Evolutionary conservation across 37 sponge, comb jelly and placozoan species (phyloP).

Genomic region (Geodia barretti): DNA sequence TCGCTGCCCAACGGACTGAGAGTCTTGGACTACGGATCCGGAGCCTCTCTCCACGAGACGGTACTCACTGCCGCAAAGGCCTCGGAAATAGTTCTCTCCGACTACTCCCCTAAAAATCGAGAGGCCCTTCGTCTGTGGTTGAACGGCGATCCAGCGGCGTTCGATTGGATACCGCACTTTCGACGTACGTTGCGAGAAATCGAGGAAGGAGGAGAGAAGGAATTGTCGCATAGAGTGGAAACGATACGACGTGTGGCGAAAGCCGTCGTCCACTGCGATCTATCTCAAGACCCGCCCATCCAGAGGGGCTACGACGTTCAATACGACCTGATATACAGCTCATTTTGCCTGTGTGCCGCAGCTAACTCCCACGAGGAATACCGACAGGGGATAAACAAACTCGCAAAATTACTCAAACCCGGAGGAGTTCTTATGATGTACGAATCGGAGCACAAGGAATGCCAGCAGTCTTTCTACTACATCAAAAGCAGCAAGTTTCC

Average conservation of each 20-base stretch:
- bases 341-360: slow-evolving; percentile 9
- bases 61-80: slow-evolving; percentile 23
- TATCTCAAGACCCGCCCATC: slow-evolving; percentile 4
- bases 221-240: slow-evolving; percentile 8
- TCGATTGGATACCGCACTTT: slow-evolving; percentile 22
- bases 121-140: slow-evolving; percentile 24
- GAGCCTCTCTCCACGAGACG: slow-evolving; percentile 6
- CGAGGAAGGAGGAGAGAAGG: slow-evolving; percentile 24
- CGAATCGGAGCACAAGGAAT: too few species aligned
- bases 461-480: too few species aligned
- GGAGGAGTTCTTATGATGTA: slow-evolving; percentile 21
- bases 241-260: slow-evolving; percentile 11
- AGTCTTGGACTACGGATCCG: slow-evolving; percentile 38
- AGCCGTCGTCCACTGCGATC: slow-evolving; percentile 39
- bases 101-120: slow-evolving; percentile 31
- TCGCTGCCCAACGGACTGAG: slow-evolving; percentile 11
- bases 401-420: slow-evolving; percentile 11
- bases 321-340: slow-evolving; percentile 22
- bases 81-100: slow-evolving; percentile 35
- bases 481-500: too few species aligned
- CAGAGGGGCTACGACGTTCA: slow-evolving; percentile 6
- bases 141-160: slow-evolving; percentile 4
- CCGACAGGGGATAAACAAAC: not conserved
- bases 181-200: slow-evolving; percentile 21
- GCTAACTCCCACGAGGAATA: slow-evolving; percentile 14